Conservation (phyloP, 2,113 vertebrate species). For the Siniperca knerii region DNA sequence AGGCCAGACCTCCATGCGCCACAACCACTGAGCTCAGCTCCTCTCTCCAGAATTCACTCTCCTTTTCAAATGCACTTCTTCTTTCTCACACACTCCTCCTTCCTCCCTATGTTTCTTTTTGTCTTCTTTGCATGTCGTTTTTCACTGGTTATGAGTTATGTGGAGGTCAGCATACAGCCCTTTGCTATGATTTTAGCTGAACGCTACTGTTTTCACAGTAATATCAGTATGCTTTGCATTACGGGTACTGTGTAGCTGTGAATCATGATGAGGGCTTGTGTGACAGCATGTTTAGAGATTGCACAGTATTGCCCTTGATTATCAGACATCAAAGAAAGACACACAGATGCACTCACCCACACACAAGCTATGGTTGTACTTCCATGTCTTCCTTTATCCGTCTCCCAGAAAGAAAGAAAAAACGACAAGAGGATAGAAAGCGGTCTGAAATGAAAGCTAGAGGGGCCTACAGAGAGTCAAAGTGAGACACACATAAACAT, state of each 20-base stretch:
- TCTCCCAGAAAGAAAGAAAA: slow-evolving; percentile 48
- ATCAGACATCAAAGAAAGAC: slow-evolving; percentile 67
- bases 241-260: neutral
- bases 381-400: slow-evolving; percentile 54
- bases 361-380: slow-evolving; percentile 51
- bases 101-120: slow-evolving; percentile 18
- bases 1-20: slow-evolving; percentile 78
- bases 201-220: neutral
- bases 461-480: slow-evolving; percentile 77
- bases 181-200: slow-evolving; percentile 25
- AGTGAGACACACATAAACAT: slow-evolving; percentile 71
- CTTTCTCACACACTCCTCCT: slow-evolving; percentile 14
- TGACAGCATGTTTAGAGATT: slow-evolving; percentile 65
- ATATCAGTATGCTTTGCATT: slow-evolving; percentile 40
- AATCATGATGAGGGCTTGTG: slow-evolving; percentile 21
- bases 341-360: slow-evolving; percentile 42
- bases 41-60: slow-evolving; percentile 48
- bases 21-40: slow-evolving; percentile 58
- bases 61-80: slow-evolving; percentile 67
- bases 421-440: slow-evolving; percentile 54
- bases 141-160: slow-evolving; percentile 37
- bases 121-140: slow-evolving; percentile 26
- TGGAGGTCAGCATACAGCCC: slow-evolving; percentile 33
- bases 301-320: slow-evolving; percentile 53
- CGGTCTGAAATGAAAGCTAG: slow-evolving; percentile 77